phyloP scores from a whole-genome alignment of 2,888 invertebrate genomes.

The Heliconius sara region DNA sequence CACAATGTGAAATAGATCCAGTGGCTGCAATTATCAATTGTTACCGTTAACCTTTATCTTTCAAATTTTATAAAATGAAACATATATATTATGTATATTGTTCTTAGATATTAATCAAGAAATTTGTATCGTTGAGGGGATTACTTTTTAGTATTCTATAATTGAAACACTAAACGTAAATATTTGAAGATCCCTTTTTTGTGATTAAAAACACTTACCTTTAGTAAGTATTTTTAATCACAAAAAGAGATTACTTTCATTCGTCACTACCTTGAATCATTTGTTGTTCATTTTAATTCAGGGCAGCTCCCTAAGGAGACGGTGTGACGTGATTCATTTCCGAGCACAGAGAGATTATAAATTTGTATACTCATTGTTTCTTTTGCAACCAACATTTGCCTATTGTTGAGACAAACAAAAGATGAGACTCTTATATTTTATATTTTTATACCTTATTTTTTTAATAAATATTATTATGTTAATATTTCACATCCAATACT shows the following conservation, averaged over 20 bases:
- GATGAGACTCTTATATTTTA: constrained; percentile 39
- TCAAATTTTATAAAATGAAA: too few species aligned
- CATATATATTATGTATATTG: neutral
- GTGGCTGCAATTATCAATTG: too few species aligned
- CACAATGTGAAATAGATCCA: too few species aligned
- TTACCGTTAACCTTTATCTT: too few species aligned
- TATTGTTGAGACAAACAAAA: constrained; percentile 75
- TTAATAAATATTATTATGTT: neutral
- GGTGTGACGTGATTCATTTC: constrained; percentile 78
- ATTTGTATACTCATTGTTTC: constrained; percentile 79
- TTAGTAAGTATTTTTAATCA: neutral
- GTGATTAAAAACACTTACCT: too few species aligned
- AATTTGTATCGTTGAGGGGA: too few species aligned
- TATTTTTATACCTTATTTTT: neutral
- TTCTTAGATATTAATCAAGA: neutral
- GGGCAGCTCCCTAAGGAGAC: constrained; percentile 65
- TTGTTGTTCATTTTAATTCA: constrained; percentile 79
- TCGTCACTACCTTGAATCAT: constrained; percentile 51
- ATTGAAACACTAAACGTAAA: too few species aligned
- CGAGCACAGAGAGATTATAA: constrained; percentile 74
- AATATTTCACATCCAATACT: neutral
- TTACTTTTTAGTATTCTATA: too few species aligned
- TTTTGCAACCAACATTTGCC: constrained; percentile 73
- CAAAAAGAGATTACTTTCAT: constrained; percentile 49
- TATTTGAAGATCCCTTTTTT: too few species aligned